phyloP scores from a whole-genome alignment of 1,140 invertebrate genomes.

The Drosophila asahinai region DNA sequence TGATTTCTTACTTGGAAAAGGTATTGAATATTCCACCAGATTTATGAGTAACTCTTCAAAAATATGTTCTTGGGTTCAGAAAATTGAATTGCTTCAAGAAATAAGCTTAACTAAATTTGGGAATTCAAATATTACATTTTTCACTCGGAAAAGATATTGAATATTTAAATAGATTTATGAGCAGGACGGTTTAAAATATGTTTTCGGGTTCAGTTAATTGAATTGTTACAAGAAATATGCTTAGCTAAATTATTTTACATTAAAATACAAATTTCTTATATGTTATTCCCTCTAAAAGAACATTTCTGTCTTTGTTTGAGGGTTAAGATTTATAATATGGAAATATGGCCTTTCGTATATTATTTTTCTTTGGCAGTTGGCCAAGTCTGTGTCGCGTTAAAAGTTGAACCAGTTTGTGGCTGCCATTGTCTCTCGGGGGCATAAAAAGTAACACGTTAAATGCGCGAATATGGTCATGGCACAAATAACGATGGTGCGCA shows the following conservation, averaged over 20 bases:
- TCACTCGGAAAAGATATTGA: no score
- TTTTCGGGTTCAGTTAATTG: not conserved
- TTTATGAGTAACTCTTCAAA: not conserved
- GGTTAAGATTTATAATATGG: conserved; percentile 42
- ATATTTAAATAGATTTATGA: not conserved
- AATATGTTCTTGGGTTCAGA: not conserved
- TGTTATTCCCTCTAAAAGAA: not conserved
- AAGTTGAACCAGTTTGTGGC: conserved; percentile 39
- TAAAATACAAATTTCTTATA: not conserved
- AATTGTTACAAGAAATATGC: no score
- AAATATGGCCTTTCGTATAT: conserved; percentile 13
- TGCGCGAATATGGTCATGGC: conserved; percentile 65
- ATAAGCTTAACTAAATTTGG: no score
- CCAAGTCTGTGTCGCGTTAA: conserved; percentile 22
- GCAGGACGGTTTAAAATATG: not conserved
- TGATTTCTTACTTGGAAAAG: not conserved
- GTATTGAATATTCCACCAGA: not conserved
- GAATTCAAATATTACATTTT: not conserved
- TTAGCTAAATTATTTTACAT: no score
- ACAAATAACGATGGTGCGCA: conserved; percentile 41
- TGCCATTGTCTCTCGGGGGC: conserved; percentile 34
- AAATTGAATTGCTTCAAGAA: not conserved
- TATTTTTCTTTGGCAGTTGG: conserved; percentile 21
- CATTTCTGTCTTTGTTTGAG: not conserved
- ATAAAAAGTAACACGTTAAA: conserved; percentile 60